A percentile compares a stretch with the other conserved stretches of the same genome.
Conservation (phyloP, 2,888 invertebrate genomes). For the Ichneumoninae sp. region DNA sequence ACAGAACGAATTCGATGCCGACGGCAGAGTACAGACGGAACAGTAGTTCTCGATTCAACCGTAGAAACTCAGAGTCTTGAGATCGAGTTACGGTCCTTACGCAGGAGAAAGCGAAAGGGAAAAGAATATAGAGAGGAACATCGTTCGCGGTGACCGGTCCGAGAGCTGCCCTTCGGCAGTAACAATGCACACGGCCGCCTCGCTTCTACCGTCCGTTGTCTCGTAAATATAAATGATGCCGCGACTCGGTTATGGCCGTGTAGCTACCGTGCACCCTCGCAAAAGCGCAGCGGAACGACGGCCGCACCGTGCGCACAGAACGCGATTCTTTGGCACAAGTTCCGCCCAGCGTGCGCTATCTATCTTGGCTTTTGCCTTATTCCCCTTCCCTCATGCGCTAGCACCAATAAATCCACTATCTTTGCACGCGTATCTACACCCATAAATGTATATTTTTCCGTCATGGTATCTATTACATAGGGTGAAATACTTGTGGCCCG, state of each 20-base stretch:
- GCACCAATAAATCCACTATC: constrained; percentile 64
- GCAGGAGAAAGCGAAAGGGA: constrained; percentile 58
- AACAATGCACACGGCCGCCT: constrained; percentile 70
- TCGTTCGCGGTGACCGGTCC: constrained; percentile 47
- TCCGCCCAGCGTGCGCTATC: constrained; percentile 66
- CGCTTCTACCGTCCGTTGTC: constrained; percentile 73
- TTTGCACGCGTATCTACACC: constrained; percentile 45
- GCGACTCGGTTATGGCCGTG: constrained; percentile 80
- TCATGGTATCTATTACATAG: constrained; percentile 19
- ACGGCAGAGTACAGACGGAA: constrained; percentile 54
- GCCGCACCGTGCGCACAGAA: constrained; percentile 25
- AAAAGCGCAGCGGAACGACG: constrained; percentile 67
- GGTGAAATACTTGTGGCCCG: constrained; percentile 16
- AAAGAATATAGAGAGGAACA: constrained; percentile 38
- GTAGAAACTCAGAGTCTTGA: constrained; percentile 14
- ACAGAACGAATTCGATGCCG: constrained; percentile 74
- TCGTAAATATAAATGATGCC: constrained; percentile 84
- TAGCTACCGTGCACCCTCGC: constrained; percentile 78
- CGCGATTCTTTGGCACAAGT: constrained; percentile 61
- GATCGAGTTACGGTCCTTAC: constrained; percentile 41
- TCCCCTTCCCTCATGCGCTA: constrained; percentile 47
- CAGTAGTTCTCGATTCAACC: constrained; percentile 61
- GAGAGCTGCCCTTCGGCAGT: constrained; percentile 65
- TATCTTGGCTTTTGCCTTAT: constrained; percentile 54
- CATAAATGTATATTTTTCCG: constrained; percentile 42